phyloP scores from a whole-genome alignment of 2,113 vertebrate species.

The Irena cyanogastra region DNA sequence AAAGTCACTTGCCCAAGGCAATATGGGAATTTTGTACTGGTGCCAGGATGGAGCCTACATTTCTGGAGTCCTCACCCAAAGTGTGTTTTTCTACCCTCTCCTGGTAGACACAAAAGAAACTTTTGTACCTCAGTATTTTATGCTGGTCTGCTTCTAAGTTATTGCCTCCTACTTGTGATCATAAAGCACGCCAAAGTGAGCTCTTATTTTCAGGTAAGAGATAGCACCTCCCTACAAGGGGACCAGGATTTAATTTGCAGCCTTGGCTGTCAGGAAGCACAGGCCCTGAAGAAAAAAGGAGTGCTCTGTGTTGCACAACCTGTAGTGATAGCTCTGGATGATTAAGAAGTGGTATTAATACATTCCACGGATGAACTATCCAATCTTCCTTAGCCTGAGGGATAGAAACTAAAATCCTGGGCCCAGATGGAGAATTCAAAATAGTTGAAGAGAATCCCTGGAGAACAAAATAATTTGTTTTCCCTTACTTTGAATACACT shows the following conservation, averaged over 20 bases:
- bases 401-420: slow-evolving; percentile 45
- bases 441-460: neutral
- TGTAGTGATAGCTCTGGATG: slow-evolving; percentile 12
- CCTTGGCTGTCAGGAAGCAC: neutral
- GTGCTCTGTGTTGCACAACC: slow-evolving; percentile 44
- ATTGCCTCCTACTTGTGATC: neutral
- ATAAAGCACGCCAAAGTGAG: neutral
- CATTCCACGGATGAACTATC: slow-evolving; percentile 33
- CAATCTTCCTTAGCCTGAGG: slow-evolving; percentile 56
- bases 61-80: neutral
- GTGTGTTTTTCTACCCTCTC: neutral
- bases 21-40: neutral
- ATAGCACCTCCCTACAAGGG: neutral
- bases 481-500: neutral
- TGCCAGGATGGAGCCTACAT: slow-evolving; percentile 11
- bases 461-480: neutral
- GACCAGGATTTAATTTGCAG: neutral
- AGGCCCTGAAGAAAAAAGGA: slow-evolving; percentile 35
- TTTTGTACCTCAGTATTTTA: neutral
- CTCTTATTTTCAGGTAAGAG: neutral
- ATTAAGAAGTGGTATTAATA: slow-evolving; percentile 52
- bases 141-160: neutral
- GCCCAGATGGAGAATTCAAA: neutral
- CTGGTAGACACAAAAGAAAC: neutral
- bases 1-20: slow-evolving; percentile 25